Evolutionary conservation across 2,797 vertebrate species (phyloP).

Genomic region (Catostomus latipinnis): DNA sequence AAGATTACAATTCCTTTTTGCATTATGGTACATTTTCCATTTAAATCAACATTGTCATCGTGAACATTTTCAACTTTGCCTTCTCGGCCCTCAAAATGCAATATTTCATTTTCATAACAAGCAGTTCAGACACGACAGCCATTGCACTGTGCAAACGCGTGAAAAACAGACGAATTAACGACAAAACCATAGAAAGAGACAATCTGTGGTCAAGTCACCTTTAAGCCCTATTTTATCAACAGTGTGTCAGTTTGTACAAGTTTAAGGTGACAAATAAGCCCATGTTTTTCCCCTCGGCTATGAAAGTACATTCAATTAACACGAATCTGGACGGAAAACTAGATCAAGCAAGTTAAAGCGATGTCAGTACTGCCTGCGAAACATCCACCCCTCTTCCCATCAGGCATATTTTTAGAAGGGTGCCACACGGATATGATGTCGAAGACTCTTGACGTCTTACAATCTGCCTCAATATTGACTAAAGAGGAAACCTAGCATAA

Average conservation of each 20-base stretch:
- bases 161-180: conserved; percentile 31
- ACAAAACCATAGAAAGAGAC: conserved; percentile 53
- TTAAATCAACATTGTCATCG: conserved; percentile 52
- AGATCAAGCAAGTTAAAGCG: neutral
- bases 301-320: conserved; percentile 7
- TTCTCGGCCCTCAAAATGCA: conserved; percentile 49
- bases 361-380: neutral
- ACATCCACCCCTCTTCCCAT: too few relatives aligned
- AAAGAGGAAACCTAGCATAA: neutral
- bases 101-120: conserved; percentile 53
- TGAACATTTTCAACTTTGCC: conserved; percentile 52
- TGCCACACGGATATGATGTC: too few relatives aligned
- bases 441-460: neutral
- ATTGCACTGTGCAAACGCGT: conserved; percentile 66
- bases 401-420: neutral
- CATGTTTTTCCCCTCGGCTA: neutral
- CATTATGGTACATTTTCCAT: conserved; percentile 63
- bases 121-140: conserved; percentile 45
- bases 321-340: neutral
- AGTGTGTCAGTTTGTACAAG: conserved; percentile 6
- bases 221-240: conserved; percentile 5
- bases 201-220: conserved; percentile 25
- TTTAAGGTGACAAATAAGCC: conserved; percentile 1
- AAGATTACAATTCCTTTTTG: conserved; percentile 75
- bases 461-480: neutral